Base-by-base conservation (phyloP, 2,888 invertebrate species). In the Trisateles emortualis region DNA sequence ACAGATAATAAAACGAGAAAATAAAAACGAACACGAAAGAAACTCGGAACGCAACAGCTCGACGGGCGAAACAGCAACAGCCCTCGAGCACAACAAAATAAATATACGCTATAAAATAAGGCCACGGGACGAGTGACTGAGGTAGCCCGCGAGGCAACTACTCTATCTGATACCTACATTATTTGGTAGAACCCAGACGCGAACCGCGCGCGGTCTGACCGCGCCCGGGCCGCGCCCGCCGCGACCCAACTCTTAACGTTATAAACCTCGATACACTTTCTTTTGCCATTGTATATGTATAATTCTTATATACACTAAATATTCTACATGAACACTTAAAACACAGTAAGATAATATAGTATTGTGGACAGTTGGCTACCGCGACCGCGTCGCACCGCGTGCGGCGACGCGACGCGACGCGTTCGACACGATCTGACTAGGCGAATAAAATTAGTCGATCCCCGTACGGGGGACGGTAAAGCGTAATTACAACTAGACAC, bases 121-220 rank as follows among this genome's bases (percentile, higher is more conserved):
- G 88, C 84, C 89, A 88, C 89, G 91, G 89, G 88, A 79, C 88
- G 89, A 88, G 87, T 88, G 89, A 90, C 88, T 89, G 90, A 90
- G 90, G 89, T 90, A 88, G 88, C 89, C 89, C 89, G 88, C 89
- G 88, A 89, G 88, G 83, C 83, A 44, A 81, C 84, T 85, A 86
- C 86, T 76, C 81, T 68, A 68, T 68, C 68, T 80, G 83, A 54
- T 56, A 70, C 74, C 79, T 77, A 79, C 81, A 77, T 75, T 78
- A 76, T 76, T 76, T 76, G 76, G 76, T 76, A 76, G 72, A 76
- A 60, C 57, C 52, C 66, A 60, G 62, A 63, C 55, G 63, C 65
- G 76, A 67, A 58, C 61, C 62, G 67, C 71, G 68, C 68, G 59
- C 72, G 72, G 68, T 69, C 70, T 59, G 26, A 69, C 68, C 68